Evolutionary conservation across 2,888 invertebrate species (phyloP).

Genomic region (Ophioninae sp.): DNA sequence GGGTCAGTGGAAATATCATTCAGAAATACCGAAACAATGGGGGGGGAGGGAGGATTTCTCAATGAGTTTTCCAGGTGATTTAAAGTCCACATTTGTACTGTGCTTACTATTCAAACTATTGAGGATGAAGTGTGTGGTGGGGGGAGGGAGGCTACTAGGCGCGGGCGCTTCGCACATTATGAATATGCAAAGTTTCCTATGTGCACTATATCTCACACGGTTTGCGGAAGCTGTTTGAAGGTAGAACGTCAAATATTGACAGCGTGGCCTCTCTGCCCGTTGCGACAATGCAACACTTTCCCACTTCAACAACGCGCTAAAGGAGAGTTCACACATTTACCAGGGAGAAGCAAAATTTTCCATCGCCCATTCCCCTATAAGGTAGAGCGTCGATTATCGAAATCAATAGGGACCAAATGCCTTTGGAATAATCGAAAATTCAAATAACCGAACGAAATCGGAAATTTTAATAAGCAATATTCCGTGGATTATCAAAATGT

Average conservation of each 20-base stretch:
- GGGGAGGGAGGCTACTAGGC: neutral
- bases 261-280: conserved; percentile 56
- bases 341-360: conserved; percentile 16
- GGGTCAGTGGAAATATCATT: no score
- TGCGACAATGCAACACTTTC: conserved; percentile 27
- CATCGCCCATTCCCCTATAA: neutral
- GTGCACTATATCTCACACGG: conserved; percentile 35
- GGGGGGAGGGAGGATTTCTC: conserved; percentile 1
- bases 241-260: conserved; percentile 74
- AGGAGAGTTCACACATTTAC: conserved; percentile 18
- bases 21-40: conserved; percentile 16
- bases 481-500: no score
- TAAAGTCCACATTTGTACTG: conserved; percentile 56
- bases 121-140: conserved; percentile 7
- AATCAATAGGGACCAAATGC: neutral
- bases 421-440: neutral
- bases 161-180: conserved; percentile 64
- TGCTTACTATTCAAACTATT: conserved; percentile 62
- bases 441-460: no score
- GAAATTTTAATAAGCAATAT: no score
- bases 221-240: conserved; percentile 73
- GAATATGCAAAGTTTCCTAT: conserved; percentile 75
- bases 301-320: neutral
- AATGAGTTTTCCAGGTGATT: conserved; percentile 57
- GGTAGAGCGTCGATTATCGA: neutral